Conservation (phyloP, 2,113 vertebrate species). For the Dasyprocta punctata region DNA sequence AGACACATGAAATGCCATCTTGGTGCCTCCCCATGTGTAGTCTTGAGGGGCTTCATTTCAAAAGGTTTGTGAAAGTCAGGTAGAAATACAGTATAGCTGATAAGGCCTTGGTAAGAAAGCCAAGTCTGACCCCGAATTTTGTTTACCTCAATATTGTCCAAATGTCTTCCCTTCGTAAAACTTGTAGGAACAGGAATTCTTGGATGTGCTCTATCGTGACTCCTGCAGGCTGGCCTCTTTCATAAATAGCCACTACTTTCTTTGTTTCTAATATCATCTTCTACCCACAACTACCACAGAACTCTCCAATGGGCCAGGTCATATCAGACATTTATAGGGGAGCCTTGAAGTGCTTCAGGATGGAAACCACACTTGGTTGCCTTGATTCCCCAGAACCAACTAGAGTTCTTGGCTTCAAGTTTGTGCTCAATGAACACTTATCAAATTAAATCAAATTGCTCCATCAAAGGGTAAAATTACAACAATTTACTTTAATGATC, state of each 20-base stretch:
- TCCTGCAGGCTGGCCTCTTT: background rate
- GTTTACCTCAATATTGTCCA: background rate
- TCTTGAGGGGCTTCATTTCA: constrained; percentile 31
- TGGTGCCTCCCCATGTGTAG: background rate
- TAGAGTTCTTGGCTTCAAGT: background rate
- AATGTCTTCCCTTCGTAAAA: background rate
- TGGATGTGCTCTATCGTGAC: background rate
- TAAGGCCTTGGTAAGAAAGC: background rate
- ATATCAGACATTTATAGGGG: accelerated
- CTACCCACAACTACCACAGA: background rate
- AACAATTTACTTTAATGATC: background rate
- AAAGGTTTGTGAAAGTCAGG: constrained; percentile 51
- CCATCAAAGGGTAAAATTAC: background rate
- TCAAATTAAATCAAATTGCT: background rate
- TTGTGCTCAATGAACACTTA: background rate
- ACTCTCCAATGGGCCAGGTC: background rate
- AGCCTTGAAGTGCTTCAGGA: background rate
- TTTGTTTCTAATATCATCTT: background rate
- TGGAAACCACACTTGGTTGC: background rate
- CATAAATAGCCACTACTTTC: accelerated
- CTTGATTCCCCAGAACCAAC: background rate
- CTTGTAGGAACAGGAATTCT: background rate
- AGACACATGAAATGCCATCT: constrained; percentile 29
- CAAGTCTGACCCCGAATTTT: background rate
- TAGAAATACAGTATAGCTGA: constrained; percentile 62